Conservation (phyloP, 2,113 vertebrate species). For the Terrapene triunguis region DNA sequence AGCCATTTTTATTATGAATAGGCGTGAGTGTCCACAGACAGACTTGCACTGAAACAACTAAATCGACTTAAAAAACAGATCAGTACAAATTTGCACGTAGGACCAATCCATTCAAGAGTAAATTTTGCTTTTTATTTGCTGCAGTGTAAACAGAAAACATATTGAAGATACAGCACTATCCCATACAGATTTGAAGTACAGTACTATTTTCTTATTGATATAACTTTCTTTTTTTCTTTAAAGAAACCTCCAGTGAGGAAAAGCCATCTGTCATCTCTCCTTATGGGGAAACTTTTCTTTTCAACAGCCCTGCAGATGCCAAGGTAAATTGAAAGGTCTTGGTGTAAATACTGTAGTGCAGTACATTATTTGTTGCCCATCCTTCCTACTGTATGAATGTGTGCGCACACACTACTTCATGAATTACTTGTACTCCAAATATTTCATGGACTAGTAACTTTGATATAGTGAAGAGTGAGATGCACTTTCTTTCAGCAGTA, state of each 20-base stretch:
- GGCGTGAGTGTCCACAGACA: background rate
- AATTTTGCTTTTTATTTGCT: too few relatives aligned
- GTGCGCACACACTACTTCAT: too few relatives aligned
- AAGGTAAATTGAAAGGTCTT: slow-evolving; percentile 81
- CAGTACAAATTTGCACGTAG: background rate
- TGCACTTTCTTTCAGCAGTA: background rate
- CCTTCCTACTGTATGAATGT: background rate
- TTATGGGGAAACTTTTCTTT: slow-evolving; percentile 91
- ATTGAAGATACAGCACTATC: background rate
- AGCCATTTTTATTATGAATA: background rate
- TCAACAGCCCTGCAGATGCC: slow-evolving; percentile 77
- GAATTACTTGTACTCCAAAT: background rate
- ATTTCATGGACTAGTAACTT: background rate
- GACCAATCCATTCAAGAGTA: background rate
- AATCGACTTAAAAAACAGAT: background rate
- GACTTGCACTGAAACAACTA: background rate
- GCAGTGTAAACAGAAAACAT: background rate
- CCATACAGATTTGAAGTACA: background rate
- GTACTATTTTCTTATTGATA: slow-evolving; percentile 24
- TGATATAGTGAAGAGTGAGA: background rate
- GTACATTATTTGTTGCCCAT: background rate
- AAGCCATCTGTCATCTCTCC: slow-evolving; percentile 84
- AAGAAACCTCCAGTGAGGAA: slow-evolving; percentile 76
- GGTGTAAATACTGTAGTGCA: background rate
- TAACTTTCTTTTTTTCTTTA: background rate